These are phyloP conservation scores for Conger conger DNA, from an alignment of 2,113 vertebrate genomes.

Conservation along the genomic window DNA sequence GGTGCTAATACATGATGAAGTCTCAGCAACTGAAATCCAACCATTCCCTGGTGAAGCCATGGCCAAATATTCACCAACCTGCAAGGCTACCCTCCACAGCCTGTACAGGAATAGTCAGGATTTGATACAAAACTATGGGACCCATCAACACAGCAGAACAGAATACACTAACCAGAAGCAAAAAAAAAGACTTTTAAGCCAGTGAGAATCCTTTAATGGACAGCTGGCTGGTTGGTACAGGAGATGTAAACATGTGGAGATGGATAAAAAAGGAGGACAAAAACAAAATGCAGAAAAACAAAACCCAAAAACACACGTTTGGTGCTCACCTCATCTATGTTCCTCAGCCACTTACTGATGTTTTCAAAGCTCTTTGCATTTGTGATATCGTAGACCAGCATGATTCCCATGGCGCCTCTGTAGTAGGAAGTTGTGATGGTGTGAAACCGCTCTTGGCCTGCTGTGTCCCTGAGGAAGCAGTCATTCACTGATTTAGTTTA, in stretches of 20 bases:
- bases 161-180: too few species aligned
- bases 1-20: too few species aligned
- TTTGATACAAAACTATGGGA: too few species aligned
- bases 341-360: slow-evolving; percentile 99
- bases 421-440: slow-evolving; percentile 99
- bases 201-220: too few species aligned
- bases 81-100: too few species aligned
- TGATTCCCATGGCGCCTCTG: slow-evolving; percentile 98
- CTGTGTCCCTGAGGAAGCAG: slow-evolving; percentile 83
- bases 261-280: neutral
- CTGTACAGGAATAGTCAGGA: too few species aligned
- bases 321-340: slow-evolving; percentile 92
- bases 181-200: too few species aligned
- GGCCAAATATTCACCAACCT: too few species aligned
- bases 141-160: too few species aligned
- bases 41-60: too few species aligned
- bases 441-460: slow-evolving; percentile 96
- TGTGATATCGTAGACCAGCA: slow-evolving; percentile 98
- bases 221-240: neutral
- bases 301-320: too few species aligned
- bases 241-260: neutral
- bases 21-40: too few species aligned
- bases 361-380: slow-evolving; percentile 99
- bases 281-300: neutral
- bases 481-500: neutral